These are phyloP conservation scores for Matsumurasca onukii DNA, from an alignment of 1,140 invertebrate genomes.

Conservation along the genomic window DNA sequence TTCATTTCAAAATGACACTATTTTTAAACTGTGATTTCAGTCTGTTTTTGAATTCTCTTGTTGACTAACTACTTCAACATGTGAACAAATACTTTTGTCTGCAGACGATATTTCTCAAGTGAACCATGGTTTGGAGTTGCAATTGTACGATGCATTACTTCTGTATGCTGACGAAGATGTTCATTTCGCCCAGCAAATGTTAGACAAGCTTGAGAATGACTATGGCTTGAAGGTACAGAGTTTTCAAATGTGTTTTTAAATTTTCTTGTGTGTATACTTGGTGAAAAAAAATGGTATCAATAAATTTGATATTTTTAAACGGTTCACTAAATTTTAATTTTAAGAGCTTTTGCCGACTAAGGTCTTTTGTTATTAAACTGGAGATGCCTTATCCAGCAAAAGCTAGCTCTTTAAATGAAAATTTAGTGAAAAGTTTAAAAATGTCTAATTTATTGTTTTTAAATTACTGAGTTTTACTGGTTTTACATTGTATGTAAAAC, in stretches of 20 bases:
- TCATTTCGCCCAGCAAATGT: slow-evolving; percentile 59
- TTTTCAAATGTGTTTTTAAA: no score
- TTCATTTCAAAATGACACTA: no score
- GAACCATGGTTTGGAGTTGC: slow-evolving; percentile 52
- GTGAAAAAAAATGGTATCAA: no score
- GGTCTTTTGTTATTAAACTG: no score
- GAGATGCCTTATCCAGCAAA: no score
- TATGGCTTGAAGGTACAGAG: slow-evolving; percentile 63
- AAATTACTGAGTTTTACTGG: neutral
- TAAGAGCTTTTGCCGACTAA: neutral
- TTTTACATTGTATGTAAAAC: neutral
- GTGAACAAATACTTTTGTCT: no score
- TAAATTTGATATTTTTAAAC: no score
- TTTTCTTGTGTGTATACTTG: slow-evolving; percentile 16
- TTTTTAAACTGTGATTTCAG: no score
- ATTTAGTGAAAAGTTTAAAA: no score
- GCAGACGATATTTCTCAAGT: slow-evolving; percentile 55
- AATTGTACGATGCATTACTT: slow-evolving; percentile 68
- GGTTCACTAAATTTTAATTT: neutral
- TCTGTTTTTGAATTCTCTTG: no score
- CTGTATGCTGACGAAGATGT: slow-evolving; percentile 68
- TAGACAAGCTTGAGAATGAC: slow-evolving; percentile 60
- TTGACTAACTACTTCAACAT: no score
- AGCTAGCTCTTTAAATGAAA: no score
- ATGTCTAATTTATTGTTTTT: neutral